Conservation (phyloP, 2,888 invertebrate genomes). For the Brachypterus glaber region DNA sequence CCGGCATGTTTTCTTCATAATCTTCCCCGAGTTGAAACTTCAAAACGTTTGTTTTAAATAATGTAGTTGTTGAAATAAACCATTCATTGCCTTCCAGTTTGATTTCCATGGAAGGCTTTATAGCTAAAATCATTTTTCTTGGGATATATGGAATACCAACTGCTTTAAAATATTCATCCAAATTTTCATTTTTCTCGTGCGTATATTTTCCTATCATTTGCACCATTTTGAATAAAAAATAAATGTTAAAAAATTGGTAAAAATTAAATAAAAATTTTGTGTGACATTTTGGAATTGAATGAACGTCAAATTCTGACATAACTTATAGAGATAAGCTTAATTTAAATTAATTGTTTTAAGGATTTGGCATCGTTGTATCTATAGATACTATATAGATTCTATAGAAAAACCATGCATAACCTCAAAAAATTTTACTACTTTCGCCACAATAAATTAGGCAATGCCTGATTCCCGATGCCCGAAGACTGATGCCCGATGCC, state of each 20-base stretch:
- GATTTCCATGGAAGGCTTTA: conserved; percentile 53
- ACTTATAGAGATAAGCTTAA: background rate
- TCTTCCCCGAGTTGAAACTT: conserved; percentile 52
- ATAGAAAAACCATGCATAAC: too few species aligned
- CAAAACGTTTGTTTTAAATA: conserved; percentile 45
- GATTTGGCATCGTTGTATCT: too few species aligned
- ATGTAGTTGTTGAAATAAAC: conserved; percentile 48
- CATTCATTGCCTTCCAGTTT: conserved; percentile 46
- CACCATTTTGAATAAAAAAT: conserved; percentile 42
- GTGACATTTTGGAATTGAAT: conserved; percentile 1
- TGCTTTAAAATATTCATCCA: conserved; percentile 54
- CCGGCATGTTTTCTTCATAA: conserved; percentile 58
- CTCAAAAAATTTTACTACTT: too few species aligned
- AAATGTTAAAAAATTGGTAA: background rate
- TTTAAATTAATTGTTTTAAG: too few species aligned
- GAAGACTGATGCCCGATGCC: too few species aligned
- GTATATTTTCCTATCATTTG: conserved; percentile 52
- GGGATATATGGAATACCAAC: conserved; percentile 56
- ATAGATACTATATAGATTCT: too few species aligned
- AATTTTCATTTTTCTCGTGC: conserved; percentile 55
- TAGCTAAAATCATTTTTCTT: conserved; percentile 54
- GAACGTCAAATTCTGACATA: too few species aligned
- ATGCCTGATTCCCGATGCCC: too few species aligned
- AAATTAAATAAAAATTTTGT: conserved; percentile 4
- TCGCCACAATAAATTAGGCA: too few species aligned